Base-by-base conservation (phyloP, 2,113 vertebrate species). In the Alectura lathami region DNA sequence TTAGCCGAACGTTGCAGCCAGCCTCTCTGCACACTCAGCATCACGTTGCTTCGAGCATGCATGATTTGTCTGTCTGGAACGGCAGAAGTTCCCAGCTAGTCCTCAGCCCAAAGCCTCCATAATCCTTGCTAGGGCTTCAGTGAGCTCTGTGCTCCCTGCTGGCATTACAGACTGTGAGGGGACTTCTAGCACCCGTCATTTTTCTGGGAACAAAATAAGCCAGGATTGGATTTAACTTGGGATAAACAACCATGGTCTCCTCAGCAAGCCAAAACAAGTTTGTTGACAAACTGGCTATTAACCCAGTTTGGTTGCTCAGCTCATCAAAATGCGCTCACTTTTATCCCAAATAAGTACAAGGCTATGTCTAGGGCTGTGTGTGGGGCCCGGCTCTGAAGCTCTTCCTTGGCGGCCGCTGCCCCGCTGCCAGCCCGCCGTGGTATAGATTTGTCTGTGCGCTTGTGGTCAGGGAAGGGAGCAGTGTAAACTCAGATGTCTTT, bases 241-340 rank as follows among this genome's bases (percentile, higher is more conserved):
- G 47, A 43, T 86, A 45, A 86, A 45, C 80, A 64, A 45, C 64
- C 30, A 4, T 78, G 43, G 86, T 93, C 60, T 94, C 70, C 40
- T 34, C 30, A 11, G 57, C 93, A 47, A 88, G 95, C 89, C 67
- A 64, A 79, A 94, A 92, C 92, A 96, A 69, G 90, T 92, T 92
- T 84, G 90, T 92, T 83, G 95, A 91, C 93, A 93, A 88, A 88
- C 93, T 97, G 91, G 91, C 83, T 96, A 68, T 94, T 93, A 94
- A 96, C 92, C 84, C 67, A 88, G 89, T 95, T 93, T 89, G 68
- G 83, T 91, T 63, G 78, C 92, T 95, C 92, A 86, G 62, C 76
- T 95, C 78, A 80, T 94, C 83, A 92, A 84, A 93, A 83, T 92
- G 67, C 75, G 24, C 60, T 83, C 43, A 57, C 82, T 96, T 95